These are phyloP conservation scores for Drosophila mimica DNA, from an alignment of 2,888 invertebrate genomes.

Conservation along the genomic window DNA sequence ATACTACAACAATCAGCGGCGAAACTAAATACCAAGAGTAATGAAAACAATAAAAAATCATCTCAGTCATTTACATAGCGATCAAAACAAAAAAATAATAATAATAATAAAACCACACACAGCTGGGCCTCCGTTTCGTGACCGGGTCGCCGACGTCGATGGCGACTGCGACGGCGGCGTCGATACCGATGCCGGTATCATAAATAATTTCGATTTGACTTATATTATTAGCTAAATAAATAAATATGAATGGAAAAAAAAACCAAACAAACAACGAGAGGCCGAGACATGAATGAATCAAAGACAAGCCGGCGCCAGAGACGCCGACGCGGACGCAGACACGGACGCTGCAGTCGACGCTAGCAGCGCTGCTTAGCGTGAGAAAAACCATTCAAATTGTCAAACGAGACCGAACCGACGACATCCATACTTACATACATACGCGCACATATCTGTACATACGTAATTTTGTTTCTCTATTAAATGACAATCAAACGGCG, in stretches of 20 bases:
- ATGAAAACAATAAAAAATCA: constrained; percentile 67
- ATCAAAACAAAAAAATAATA: constrained; percentile 63
- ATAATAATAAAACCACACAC: constrained; percentile 24
- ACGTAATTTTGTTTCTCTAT: constrained; percentile 67
- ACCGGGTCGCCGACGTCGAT: constrained; percentile 43
- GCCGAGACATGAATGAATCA: constrained; percentile 69
- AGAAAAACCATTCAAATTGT: constrained; percentile 76
- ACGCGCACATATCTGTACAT: constrained; percentile 47
- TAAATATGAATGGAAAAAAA: constrained; percentile 66
- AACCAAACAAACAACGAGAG: constrained; percentile 53
- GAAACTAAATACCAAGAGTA: constrained; percentile 48
- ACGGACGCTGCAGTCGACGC: constrained; percentile 10
- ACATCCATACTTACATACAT: background rate
- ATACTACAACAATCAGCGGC: constrained; percentile 18
- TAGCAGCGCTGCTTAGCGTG: constrained; percentile 71
- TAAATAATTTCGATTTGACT: constrained; percentile 78
- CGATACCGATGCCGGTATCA: constrained; percentile 65
- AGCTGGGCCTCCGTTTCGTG: constrained; percentile 42
- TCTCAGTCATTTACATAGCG: constrained; percentile 73
- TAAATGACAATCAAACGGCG: constrained; percentile 62
- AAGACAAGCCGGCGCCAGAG: constrained; percentile 71
- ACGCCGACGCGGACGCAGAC: constrained; percentile 27
- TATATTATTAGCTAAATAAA: constrained; percentile 78
- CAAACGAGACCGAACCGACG: constrained; percentile 50
- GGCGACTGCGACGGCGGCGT: constrained; percentile 14